phyloP scores from a whole-genome alignment of 64 coral and sea anemone genomes.

The Actinia equina region DNA sequence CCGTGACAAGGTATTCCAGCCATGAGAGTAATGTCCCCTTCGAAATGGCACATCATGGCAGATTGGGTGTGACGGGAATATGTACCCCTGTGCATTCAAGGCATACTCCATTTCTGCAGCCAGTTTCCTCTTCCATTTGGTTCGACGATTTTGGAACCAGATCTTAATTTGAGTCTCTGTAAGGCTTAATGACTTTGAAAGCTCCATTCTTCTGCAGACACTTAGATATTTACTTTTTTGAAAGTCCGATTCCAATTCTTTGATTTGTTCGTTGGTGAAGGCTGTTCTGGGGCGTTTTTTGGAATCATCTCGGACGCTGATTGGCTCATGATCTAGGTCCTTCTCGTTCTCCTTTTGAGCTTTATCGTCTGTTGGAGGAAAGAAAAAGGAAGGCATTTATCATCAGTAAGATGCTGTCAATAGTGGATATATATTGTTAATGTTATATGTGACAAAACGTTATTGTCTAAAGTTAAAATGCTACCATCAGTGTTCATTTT shows the following conservation, averaged over 20 bases:
- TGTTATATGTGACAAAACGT: no score
- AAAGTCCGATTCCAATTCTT: slow-evolving; percentile 94
- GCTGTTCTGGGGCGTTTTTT: slow-evolving; percentile 91
- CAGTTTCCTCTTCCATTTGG: slow-evolving; percentile 96
- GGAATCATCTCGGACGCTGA: slow-evolving; percentile 39
- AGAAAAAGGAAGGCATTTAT: background rate
- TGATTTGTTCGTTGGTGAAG: slow-evolving; percentile 90
- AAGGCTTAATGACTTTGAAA: slow-evolving; percentile 88
- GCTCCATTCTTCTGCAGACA: slow-evolving; percentile 93
- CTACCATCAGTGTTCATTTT: no score
- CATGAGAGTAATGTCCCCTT: background rate
- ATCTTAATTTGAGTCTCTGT: slow-evolving; percentile 99
- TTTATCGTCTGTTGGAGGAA: background rate
- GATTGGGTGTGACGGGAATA: slow-evolving; percentile 64
- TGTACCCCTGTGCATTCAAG: slow-evolving; percentile 62
- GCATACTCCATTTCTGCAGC: slow-evolving; percentile 90
- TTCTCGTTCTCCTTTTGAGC: background rate
- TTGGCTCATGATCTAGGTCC: slow-evolving; percentile 22
- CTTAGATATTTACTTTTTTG: slow-evolving; percentile 97
- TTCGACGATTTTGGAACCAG: slow-evolving; percentile 97
- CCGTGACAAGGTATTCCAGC: background rate
- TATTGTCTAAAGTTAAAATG: no score
- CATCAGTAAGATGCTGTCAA: background rate
- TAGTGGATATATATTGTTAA: no score
- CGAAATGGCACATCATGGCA: background rate